These are phyloP conservation scores for Morphnarchus princeps DNA, from an alignment of 2,113 vertebrate species.

Conservation along the genomic window DNA sequence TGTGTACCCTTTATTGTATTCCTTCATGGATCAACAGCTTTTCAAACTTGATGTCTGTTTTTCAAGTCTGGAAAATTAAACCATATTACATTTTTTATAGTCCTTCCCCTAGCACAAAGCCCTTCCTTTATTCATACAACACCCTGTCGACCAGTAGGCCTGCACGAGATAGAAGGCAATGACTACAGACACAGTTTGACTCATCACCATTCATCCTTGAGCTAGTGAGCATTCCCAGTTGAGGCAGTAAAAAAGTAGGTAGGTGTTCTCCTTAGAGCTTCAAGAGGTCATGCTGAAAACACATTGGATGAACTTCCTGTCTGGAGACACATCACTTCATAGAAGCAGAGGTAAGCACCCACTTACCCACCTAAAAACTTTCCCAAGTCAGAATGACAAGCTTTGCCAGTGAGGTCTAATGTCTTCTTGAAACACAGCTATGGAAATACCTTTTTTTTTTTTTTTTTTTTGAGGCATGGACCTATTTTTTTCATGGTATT, in stretches of 20 bases:
- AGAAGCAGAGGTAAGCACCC: neutral
- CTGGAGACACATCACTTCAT: neutral
- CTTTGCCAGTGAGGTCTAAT: neutral
- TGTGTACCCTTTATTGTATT: neutral
- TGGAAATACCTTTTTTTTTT: neutral
- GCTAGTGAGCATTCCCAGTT: neutral
- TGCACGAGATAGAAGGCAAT: rapidly evolving
- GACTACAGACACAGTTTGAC: neutral
- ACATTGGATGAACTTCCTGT: neutral
- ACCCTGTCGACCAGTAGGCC: neutral
- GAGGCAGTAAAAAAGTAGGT: neutral
- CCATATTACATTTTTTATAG: neutral
- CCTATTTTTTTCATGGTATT: neutral
- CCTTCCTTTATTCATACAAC: neutral
- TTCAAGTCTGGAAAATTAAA: neutral
- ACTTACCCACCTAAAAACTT: neutral
- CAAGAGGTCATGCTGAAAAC: neutral
- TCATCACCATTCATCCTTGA: neutral
- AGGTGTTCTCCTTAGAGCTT: neutral
- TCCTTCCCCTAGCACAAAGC: neutral
- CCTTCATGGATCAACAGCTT: neutral
- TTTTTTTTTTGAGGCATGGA: neutral
- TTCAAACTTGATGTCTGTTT: neutral
- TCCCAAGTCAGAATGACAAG: neutral
- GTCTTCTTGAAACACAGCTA: neutral